A percentile compares a stretch with the other conserved stretches of the same genome.
Evolutionary conservation across 2,797 vertebrate genomes (phyloP).

Genomic region (Lerista edwardsae): DNA sequence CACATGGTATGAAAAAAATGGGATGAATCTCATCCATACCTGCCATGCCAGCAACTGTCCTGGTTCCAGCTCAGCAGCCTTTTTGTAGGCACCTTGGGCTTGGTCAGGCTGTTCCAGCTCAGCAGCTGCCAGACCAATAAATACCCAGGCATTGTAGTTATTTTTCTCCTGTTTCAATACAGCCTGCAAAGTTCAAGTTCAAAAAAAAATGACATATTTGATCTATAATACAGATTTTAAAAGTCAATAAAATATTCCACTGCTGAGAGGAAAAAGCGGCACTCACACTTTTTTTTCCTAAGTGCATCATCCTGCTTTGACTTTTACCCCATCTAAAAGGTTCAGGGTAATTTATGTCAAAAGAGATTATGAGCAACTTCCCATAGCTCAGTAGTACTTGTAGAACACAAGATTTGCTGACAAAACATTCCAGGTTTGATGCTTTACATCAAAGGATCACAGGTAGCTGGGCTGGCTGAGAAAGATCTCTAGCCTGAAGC

Average conservation of each 20-base stretch:
- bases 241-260: not conserved
- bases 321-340: not conserved
- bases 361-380: not conserved
- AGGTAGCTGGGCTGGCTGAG: not conserved
- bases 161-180: slow-evolving; percentile 95
- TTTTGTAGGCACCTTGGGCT: slow-evolving; percentile 91
- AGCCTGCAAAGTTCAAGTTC: slow-evolving; percentile 74
- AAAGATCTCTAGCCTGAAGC: not conserved
- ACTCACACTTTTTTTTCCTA: rapidly evolving
- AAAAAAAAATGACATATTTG: not conserved
- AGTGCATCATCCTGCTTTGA: not conserved
- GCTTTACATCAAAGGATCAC: not conserved
- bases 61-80: slow-evolving; percentile 92
- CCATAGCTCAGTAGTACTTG: not conserved
- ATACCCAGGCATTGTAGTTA: slow-evolving; percentile 99
- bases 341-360: not conserved
- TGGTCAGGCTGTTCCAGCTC: slow-evolving; percentile 94
- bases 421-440: not conserved
- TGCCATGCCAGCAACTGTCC: slow-evolving; percentile 95
- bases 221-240: not conserved
- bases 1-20: not conserved
- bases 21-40: slow-evolving; percentile 72
- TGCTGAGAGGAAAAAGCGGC: not conserved
- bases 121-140: slow-evolving; percentile 93
- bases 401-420: not conserved